Percentiles rank a stretch among this genome's conserved stretches.
Evolutionary conservation across 2,113 vertebrate species (phyloP).

Genomic region (Apus apus): DNA sequence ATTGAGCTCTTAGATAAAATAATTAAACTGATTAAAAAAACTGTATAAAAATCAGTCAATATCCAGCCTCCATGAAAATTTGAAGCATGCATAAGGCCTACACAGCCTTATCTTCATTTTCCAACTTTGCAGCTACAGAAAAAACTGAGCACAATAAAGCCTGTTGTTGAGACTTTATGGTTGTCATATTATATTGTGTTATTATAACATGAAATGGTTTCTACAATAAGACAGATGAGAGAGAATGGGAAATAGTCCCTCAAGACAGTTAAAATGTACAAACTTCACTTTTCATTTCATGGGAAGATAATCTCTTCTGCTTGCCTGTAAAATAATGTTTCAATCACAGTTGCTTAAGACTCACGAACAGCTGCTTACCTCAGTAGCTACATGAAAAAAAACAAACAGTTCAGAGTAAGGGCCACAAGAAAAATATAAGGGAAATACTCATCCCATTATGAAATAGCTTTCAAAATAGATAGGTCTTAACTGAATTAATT

Average conservation of each 20-base stretch:
- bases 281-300: slow-evolving; percentile 40
- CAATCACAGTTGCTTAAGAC: neutral
- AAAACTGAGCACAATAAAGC: neutral
- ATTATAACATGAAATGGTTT: slow-evolving; percentile 22
- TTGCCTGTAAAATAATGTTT: slow-evolving; percentile 34
- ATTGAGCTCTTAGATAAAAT: neutral
- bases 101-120: neutral
- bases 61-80: neutral
- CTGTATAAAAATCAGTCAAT: neutral
- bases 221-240: slow-evolving; percentile 22
- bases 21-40: neutral
- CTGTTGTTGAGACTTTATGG: neutral
- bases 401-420: neutral
- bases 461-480: neutral
- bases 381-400: neutral
- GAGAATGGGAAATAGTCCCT: slow-evolving; percentile 23
- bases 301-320: neutral
- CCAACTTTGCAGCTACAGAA: neutral
- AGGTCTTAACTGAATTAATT: neutral
- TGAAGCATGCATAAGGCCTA: neutral
- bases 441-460: neutral
- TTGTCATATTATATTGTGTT: slow-evolving; percentile 16
- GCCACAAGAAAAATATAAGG: neutral
- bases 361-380: neutral
- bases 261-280: slow-evolving; percentile 26